phyloP scores from a whole-genome alignment of 2,888 invertebrate species.

The Ophonus ardosiacus region DNA sequence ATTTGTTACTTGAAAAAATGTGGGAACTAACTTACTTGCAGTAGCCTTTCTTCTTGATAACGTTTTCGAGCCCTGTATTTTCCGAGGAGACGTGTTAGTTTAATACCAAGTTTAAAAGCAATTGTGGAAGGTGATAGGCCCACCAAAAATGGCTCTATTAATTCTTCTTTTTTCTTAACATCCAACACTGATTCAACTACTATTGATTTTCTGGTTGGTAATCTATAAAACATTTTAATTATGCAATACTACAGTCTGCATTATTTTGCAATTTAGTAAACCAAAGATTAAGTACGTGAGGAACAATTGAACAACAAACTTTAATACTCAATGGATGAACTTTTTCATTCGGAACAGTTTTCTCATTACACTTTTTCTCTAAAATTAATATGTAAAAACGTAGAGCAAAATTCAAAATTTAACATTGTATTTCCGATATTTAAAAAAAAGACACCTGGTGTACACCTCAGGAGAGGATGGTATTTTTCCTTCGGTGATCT shows the following conservation, averaged over 20 bases:
- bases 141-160: conserved; percentile 76
- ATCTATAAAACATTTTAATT: background rate
- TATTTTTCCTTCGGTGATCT: too few relatives aligned
- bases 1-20: background rate
- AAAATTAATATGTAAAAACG: too few relatives aligned
- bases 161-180: conserved; percentile 71
- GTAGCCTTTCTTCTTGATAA: conserved; percentile 75
- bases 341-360: too few relatives aligned
- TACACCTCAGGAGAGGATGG: too few relatives aligned
- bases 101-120: conserved; percentile 75
- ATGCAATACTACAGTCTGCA: background rate
- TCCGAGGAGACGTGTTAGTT: conserved; percentile 77
- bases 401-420: too few relatives aligned
- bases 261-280: too few relatives aligned
- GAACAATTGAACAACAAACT: background rate
- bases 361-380: too few relatives aligned
- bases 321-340: too few relatives aligned
- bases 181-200: conserved; percentile 66
- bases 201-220: conserved; percentile 57
- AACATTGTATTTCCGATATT: too few relatives aligned
- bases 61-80: conserved; percentile 77
- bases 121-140: conserved; percentile 73
- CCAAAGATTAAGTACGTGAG: too few relatives aligned
- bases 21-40: conserved; percentile 72
- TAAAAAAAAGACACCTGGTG: too few relatives aligned